These are phyloP conservation scores for Pipa parva DNA, from an alignment of 2,113 vertebrate genomes.

Conservation along the genomic window DNA sequence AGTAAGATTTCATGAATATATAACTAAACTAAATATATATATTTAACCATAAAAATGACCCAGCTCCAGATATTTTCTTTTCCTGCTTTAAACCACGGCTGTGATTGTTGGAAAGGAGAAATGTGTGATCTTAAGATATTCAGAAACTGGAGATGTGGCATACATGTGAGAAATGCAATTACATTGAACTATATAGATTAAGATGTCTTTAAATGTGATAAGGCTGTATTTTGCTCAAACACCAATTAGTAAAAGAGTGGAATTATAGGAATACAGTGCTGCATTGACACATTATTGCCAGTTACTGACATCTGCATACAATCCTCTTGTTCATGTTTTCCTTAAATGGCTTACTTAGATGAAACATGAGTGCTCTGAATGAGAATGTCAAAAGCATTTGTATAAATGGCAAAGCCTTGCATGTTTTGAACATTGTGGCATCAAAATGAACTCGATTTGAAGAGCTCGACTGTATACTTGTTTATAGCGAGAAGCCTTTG, in stretches of 20 bases:
- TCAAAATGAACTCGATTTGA: conserved; percentile 46
- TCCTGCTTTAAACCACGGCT: background rate
- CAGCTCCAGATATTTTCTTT: background rate
- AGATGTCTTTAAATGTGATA: conserved; percentile 48
- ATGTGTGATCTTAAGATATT: background rate
- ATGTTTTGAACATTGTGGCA: conserved; percentile 54
- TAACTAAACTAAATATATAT: too few relatives aligned
- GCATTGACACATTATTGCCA: conserved; percentile 47
- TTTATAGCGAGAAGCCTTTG: conserved; percentile 45
- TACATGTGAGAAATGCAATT: conserved; percentile 4
- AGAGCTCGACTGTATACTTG: conserved; percentile 52
- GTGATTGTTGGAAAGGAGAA: background rate
- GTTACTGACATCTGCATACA: conserved; percentile 47
- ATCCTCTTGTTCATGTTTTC: conserved; percentile 55
- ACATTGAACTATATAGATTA: conserved; percentile 7
- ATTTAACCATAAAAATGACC: background rate
- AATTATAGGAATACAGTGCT: conserved; percentile 53
- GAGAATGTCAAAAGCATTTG: conserved; percentile 35
- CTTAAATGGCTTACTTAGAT: conserved; percentile 53
- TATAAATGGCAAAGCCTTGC: conserved; percentile 50
- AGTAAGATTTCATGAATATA: too few relatives aligned
- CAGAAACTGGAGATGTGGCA: conserved; percentile 22
- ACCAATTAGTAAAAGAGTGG: conserved; percentile 46
- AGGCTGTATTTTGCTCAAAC: conserved; percentile 53
- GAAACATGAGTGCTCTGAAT: conserved; percentile 49